Evolutionary conservation across 2,888 invertebrate genomes (phyloP).

Genomic region (Augochlorella aurata): DNA sequence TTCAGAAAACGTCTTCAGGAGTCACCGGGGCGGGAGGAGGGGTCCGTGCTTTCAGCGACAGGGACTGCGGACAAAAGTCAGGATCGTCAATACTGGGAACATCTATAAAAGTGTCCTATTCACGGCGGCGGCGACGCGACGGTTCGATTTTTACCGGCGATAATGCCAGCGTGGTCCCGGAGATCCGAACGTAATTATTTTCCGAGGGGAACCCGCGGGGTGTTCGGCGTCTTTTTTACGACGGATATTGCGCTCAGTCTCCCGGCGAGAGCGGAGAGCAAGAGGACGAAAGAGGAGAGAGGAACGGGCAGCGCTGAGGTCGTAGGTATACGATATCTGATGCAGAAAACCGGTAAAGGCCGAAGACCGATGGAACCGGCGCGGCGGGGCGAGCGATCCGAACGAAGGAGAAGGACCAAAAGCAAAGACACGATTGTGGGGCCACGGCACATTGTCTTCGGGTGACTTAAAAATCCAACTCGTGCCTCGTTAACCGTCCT

Average conservation of each 20-base stretch:
- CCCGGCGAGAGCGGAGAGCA: constrained; percentile 31
- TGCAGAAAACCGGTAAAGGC: constrained; percentile 81
- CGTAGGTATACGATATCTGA: constrained; percentile 79
- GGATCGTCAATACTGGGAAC: constrained; percentile 40
- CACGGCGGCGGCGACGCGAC: constrained; percentile 14
- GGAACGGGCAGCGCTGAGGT: constrained; percentile 67
- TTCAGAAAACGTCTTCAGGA: not conserved
- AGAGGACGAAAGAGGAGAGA: constrained; percentile 14
- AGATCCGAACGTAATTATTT: constrained; percentile 66
- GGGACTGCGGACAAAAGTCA: constrained; percentile 27
- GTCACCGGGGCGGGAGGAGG: not conserved
- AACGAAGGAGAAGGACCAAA: constrained; percentile 65
- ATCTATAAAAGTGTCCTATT: constrained; percentile 55
- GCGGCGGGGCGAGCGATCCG: constrained; percentile 23
- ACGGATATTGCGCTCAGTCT: constrained; percentile 35
- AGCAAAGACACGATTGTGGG: constrained; percentile 74
- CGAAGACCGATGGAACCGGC: constrained; percentile 55
- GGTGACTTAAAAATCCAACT: constrained; percentile 81
- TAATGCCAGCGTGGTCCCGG: constrained; percentile 51
- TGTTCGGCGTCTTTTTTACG: constrained; percentile 54
- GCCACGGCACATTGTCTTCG: constrained; percentile 78
- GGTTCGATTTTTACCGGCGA: constrained; percentile 64
- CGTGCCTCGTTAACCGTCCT: constrained; percentile 81
- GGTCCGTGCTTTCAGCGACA: constrained; percentile 11
- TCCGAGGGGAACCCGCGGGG: constrained; percentile 51